Evolutionary conservation across 2,888 invertebrate genomes (phyloP), one percentile per base, ranked within the genome.

Genomic region (Caenorhabditis sp.): DNA sequence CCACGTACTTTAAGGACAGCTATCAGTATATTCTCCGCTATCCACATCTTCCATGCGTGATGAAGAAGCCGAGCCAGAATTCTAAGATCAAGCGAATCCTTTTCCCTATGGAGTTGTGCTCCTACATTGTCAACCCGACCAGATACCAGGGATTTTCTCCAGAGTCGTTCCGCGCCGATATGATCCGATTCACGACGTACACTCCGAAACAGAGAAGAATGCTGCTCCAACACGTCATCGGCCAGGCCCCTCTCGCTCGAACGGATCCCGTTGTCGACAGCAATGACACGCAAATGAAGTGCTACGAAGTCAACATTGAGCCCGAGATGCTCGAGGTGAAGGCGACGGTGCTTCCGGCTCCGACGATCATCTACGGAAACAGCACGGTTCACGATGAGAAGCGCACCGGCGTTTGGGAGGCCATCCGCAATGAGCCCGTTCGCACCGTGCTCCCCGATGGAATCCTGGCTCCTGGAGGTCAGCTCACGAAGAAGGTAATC

Each of bases 331-430:
- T 72, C 24, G 22, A 32, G 2, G 35, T 46, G 15, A 53, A 59
- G 3, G 77, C 66, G 6, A 56, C 66, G 6, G 24, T 77, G 0
- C 56, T 77, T 3, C 77, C 77, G 9, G 15, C 37, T 2, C 78
- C 73, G 2, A 63, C 68, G 0, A 20, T 72, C 7, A 35, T 46
- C n/a, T 73, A 68, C 20, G 78, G 55, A 46, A 53, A 55, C 43
- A 20, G 37, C 9, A 46, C 7, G 6, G 32, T 65, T 43, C 5
- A 11, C 2, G 59, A 68, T 32, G 6, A 1, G 5, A 24, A 59
- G 3, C 41, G 26, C 11, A 7, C 24, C 5, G 68, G 59, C 41
- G 41, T 52, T 11, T 68, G 68, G 68, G 45, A 50, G 13, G 68
- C 68, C 2, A 11, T 65, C 9, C 41, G 32, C 8, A 1, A 58